These are phyloP conservation scores for Laothoe populi DNA, from an alignment of 2,888 invertebrate species.

Conservation along the genomic window DNA sequence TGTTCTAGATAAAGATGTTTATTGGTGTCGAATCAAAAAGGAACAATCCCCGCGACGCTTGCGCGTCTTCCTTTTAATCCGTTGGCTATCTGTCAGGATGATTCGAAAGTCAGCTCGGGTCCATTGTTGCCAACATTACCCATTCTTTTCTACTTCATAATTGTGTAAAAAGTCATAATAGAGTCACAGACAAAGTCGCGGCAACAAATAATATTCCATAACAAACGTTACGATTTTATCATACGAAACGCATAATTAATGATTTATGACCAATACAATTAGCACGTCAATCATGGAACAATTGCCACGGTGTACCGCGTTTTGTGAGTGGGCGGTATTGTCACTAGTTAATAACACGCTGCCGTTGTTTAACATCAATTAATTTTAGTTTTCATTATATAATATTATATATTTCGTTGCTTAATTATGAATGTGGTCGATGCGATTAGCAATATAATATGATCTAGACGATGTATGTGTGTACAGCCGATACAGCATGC, in stretches of 20 bases:
- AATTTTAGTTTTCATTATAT: conserved; percentile 5
- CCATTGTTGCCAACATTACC: no score
- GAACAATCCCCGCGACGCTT: no score
- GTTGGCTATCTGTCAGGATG: no score
- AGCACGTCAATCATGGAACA: conserved; percentile 19
- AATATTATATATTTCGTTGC: not conserved
- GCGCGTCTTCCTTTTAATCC: no score
- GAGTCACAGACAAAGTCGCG: not conserved
- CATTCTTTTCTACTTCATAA: not conserved
- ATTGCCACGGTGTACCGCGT: conserved; percentile 6
- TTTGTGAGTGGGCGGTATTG: conserved; percentile 11
- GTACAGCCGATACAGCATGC: no score
- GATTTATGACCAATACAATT: conserved; percentile 14
- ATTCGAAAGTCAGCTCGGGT: no score
- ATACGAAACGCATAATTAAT: not conserved
- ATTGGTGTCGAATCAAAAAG: no score
- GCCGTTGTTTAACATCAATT: conserved; percentile 1
- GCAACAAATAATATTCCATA: conserved; percentile 1
- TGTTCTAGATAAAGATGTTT: no score
- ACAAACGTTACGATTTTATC: conserved; percentile 11
- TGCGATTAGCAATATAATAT: not conserved
- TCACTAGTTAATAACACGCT: conserved; percentile 13
- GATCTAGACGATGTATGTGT: no score
- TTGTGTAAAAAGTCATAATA: not conserved
- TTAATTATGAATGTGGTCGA: not conserved